Base-by-base conservation (phyloP, 2,888 invertebrate species). In the Nezara viridula region DNA sequence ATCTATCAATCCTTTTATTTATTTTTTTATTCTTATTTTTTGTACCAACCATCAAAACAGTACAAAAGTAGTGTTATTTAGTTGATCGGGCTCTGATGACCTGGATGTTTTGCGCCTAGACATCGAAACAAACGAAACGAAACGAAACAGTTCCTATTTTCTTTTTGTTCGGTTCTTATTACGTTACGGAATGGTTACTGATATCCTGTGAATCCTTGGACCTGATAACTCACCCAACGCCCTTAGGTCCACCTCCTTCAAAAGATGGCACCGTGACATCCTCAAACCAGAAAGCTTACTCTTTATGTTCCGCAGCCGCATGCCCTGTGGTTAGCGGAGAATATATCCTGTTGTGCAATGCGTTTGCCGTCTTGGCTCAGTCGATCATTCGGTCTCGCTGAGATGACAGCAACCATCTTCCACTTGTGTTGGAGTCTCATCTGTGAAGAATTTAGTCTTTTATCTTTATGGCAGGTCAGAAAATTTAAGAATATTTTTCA, bases 331-430 rank as follows among this genome's bases (percentile, higher is more conserved):
- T 40, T 47, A 81, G 44, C 81, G 81, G n/a, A 81, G 44, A 81
- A 81, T 7, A 81, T 81, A 81, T 81, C 81, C 81, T 81, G 81
- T 81, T 44, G 44, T 81, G 81, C 24, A 81, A 44, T 21, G 21
- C n/a, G 4, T 81, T 81, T 40, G n/a, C 24, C 12, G 24, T n/a
- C 66, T 73, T 44, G 44, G 81, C 81, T 81, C 81, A 81, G 81
- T 44, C 40, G 40, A 81, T n/a, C 24, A n/a, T 44, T n/a, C 44
- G 81, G 24, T n/a, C n/a, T 24, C 44, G 81, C 24, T 12, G 81
- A 81, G 81, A 81, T 81, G 81, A 81, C 81, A 81, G 81, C 81
- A 12, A 81, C n/a, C 81, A n/a, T 81, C 44, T n/a, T 81, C 4
- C 81, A 81, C n/a, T 21, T 81, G 44, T 81, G 81, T 81, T 81